Evolutionary conservation across 2,113 vertebrate species (phyloP), one percentile per base, ranked within the genome.

Genomic region (Fukomys damarensis): DNA sequence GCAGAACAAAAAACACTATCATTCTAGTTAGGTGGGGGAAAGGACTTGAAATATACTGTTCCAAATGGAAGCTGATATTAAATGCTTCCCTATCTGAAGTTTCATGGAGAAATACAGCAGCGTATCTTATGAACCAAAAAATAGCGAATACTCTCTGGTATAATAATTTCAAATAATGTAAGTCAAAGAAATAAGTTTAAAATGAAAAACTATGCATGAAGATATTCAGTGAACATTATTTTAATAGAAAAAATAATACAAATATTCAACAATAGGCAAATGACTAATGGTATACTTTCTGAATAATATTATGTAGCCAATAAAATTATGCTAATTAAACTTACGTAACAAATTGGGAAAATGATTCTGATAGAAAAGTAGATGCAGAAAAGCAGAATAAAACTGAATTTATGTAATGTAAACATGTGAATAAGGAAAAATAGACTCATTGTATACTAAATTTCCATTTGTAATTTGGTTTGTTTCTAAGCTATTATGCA

Each of bases 281-380:
- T 83, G 72, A 82, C 72, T 97, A 91, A 93, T 80, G 76, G 70
- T 80, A 77, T 54, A 54, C 43, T 91, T 95, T 68, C 43, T 82
- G 41, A 11, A 85, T 59, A 93, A 81, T 91, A 95, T 46, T 93
- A 84, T 49, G 54, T 12, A 90, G 86, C 3, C 38, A 76, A 82
- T 63, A 96, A 58, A 94, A 95, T 72, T 89, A 92, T 81, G 61
- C 46, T 97, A 86, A 96, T 79, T 96, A 89, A 97, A 91, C 90
- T 94, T 93, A 79, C 56, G 4, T 70, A 92, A 97, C 28, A 95
- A 94, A 65, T 65, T 95, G 38, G 61, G 28, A 76, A 92, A 92
- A 95, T 56, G 11, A 80, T 90, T 94, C 58, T 93, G 66, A 90
- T 35, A 94, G 46, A 95, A 91, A 93, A 86, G 46, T 32, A 86